Percentiles rank a stretch among this genome's conserved stretches.
Conservation (phyloP, 2,113 vertebrate species). For the Piaya cayana region DNA sequence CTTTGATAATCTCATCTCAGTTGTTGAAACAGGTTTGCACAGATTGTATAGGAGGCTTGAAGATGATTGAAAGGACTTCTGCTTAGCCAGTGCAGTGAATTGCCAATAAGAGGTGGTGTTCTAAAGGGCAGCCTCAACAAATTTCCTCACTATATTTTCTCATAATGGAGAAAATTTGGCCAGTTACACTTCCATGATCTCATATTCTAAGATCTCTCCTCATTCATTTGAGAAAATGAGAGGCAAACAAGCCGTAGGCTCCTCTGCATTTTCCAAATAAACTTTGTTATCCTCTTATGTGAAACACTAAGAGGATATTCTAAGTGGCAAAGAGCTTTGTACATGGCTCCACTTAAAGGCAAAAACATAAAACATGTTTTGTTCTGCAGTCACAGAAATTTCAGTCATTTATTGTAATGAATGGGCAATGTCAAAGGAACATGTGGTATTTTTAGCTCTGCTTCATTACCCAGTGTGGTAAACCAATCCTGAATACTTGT, state of each 20-base stretch:
- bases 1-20: conserved; percentile 49
- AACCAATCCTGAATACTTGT: conserved; percentile 10
- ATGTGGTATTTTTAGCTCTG: conserved; percentile 56
- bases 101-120: conserved; percentile 13
- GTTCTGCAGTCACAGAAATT: conserved; percentile 25
- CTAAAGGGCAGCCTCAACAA: conserved; percentile 2
- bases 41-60: conserved; percentile 23
- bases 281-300: conserved; percentile 43
- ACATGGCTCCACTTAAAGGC: conserved; percentile 28
- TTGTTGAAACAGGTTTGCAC: conserved; percentile 24
- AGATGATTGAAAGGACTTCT: conserved; percentile 19
- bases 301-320: conserved; percentile 42
- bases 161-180: background rate
- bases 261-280: background rate
- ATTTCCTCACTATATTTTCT: background rate
- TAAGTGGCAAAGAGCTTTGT: conserved; percentile 27
- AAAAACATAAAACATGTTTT: conserved; percentile 53
- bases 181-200: background rate
- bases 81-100: background rate
- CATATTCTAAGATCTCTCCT: background rate
- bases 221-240: conserved; percentile 31
- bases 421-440: conserved; percentile 56
- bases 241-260: conserved; percentile 23
- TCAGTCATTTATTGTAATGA: conserved; percentile 49
- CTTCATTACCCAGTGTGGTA: conserved; percentile 51